Evolutionary conservation across 2,113 vertebrate species (phyloP).

Genomic region (Tringa solitaria): DNA sequence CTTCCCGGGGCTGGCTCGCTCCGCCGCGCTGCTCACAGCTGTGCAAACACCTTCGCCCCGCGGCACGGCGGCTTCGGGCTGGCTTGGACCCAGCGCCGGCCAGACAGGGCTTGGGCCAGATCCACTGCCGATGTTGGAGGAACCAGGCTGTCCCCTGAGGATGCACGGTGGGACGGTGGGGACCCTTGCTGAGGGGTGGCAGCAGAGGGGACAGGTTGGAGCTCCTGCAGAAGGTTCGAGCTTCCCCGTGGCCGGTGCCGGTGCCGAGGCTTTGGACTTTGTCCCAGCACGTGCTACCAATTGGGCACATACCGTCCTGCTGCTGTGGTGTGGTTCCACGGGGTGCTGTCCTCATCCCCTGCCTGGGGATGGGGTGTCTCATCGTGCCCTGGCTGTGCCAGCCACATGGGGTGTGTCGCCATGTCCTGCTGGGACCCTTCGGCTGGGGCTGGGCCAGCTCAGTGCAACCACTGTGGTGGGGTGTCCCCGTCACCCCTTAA

Average conservation of each 20-base stretch:
- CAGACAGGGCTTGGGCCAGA: fast-evolving
- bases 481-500: background rate
- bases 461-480: background rate
- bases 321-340: fast-evolving
- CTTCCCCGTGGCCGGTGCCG: fast-evolving
- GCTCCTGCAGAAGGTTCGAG: background rate
- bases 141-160: background rate
- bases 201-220: background rate
- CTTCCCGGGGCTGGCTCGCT: background rate
- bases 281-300: background rate
- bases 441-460: background rate
- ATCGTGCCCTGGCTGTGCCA: background rate
- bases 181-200: fast-evolving
- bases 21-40: background rate
- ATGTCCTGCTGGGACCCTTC: background rate
- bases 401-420: fast-evolving
- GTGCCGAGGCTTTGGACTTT: background rate
- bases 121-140: fast-evolving
- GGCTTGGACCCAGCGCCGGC: background rate
- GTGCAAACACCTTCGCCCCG: background rate
- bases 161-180: fast-evolving
- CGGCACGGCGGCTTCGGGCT: background rate
- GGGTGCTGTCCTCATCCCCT: background rate
- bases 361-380: background rate
- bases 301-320: fast-evolving